These are phyloP conservation scores for Phoeniculus purpureus DNA, from an alignment of 2,797 vertebrate species.

Conservation along the genomic window DNA sequence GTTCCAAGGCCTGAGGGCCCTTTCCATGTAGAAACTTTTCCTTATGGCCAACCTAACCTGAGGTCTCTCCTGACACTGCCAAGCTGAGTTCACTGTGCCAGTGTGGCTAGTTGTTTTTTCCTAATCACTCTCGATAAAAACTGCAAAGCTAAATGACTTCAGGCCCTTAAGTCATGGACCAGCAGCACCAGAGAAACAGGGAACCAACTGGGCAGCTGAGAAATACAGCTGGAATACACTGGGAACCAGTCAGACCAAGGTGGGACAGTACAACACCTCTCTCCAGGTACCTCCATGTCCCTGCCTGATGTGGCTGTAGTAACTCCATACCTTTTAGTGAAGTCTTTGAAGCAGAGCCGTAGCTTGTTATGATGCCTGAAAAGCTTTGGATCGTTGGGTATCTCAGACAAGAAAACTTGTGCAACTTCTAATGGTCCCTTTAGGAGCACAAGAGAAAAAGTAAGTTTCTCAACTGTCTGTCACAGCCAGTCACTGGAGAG, in stretches of 20 bases:
- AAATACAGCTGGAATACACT: not conserved
- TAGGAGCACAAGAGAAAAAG: slow-evolving; percentile 46
- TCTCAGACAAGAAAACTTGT: slow-evolving; percentile 97
- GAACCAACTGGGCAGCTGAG: not conserved
- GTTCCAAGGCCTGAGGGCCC: too few species aligned
- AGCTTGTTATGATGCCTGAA: slow-evolving; percentile 99
- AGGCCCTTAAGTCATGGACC: not conserved
- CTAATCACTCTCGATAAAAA: not conserved
- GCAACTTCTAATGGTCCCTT: slow-evolving; percentile 98
- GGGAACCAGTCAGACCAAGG: not conserved
- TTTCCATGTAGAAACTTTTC: too few species aligned
- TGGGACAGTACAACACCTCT: not conserved
- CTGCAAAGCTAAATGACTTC: not conserved
- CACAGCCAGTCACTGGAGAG: not conserved
- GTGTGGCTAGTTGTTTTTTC: not conserved
- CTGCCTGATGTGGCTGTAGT: not conserved
- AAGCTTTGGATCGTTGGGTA: slow-evolving; percentile 96
- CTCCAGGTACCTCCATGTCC: not conserved
- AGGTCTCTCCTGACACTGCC: not conserved
- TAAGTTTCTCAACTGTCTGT: not conserved
- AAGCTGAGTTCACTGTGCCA: not conserved
- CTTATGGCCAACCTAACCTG: too few species aligned
- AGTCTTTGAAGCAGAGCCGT: slow-evolving; percentile 98
- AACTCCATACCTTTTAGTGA: slow-evolving; percentile 92
- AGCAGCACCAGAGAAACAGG: not conserved